Percentiles rank a stretch among this genome's conserved stretches.
Conservation (phyloP, 1,140 invertebrate species). For the Pseudomyrmex dendroicus region DNA sequence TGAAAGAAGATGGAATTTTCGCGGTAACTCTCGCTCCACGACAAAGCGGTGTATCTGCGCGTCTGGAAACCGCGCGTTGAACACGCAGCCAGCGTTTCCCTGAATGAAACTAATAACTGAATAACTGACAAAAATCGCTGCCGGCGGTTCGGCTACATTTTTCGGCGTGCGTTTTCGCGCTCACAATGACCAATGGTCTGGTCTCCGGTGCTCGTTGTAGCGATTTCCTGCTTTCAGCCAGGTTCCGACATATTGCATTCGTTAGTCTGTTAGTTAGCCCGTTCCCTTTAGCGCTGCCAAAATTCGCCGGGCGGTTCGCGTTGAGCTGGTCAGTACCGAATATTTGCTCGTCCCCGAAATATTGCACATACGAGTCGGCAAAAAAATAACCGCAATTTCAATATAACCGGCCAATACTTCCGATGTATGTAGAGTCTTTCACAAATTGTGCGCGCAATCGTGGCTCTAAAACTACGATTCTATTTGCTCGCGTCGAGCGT, state of each 20-base stretch:
- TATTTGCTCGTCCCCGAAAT: conserved; percentile 60
- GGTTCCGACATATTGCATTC: conserved; percentile 80
- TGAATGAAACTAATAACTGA: conserved; percentile 84
- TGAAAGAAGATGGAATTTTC: conserved; percentile 35
- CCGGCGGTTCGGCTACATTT: conserved; percentile 83
- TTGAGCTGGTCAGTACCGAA: conserved; percentile 69
- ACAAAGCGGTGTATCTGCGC: conserved; percentile 47
- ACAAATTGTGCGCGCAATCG: conserved; percentile 19
- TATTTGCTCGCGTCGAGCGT: neutral
- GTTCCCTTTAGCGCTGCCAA: conserved; percentile 47
- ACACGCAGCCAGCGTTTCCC: conserved; percentile 73
- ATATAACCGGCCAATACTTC: neutral
- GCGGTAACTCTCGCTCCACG: conserved; percentile 27
- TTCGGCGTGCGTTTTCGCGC: conserved; percentile 74
- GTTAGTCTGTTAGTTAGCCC: conserved; percentile 71
- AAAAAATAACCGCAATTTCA: conserved; percentile 34
- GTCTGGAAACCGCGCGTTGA: conserved; percentile 62
- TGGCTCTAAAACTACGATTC: neutral
- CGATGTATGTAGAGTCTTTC: neutral
- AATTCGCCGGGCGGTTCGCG: conserved; percentile 50
- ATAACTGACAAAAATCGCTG: conserved; percentile 84
- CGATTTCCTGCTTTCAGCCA: conserved; percentile 68
- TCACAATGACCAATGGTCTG: conserved; percentile 76
- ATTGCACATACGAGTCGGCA: conserved; percentile 19
- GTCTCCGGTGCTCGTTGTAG: conserved; percentile 47